These are phyloP conservation scores for Ardeotis arabs DNA, from an alignment of 2,113 vertebrate genomes.

Conservation along the genomic window DNA sequence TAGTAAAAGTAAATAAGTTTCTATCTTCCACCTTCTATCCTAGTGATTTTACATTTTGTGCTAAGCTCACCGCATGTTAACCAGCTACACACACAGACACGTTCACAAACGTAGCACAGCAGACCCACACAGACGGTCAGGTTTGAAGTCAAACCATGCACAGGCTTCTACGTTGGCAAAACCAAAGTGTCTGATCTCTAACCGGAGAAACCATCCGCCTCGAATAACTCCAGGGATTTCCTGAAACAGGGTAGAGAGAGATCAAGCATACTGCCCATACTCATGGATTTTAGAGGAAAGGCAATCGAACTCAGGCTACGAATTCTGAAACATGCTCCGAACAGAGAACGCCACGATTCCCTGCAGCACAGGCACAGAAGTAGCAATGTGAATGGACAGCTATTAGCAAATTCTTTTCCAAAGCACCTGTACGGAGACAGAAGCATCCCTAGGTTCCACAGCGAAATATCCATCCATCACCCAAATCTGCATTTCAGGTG, in stretches of 20 bases:
- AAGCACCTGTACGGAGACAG: background rate
- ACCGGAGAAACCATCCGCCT: background rate
- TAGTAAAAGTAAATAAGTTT: background rate
- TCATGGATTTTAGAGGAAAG: background rate
- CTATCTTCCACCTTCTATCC: background rate
- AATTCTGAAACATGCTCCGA: too few relatives aligned
- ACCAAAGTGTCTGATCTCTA: background rate
- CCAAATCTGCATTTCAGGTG: too few relatives aligned
- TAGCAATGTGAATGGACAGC: background rate
- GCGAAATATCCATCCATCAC: background rate
- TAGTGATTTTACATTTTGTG: background rate
- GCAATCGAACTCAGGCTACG: too few relatives aligned
- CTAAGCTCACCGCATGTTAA: background rate
- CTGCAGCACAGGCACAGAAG: background rate
- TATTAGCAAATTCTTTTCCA: background rate
- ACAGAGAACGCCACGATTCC: accelerated
- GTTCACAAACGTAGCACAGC: background rate
- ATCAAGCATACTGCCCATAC: too few relatives aligned
- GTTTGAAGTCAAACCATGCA: background rate
- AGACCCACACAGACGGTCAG: accelerated
- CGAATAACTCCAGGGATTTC: background rate
- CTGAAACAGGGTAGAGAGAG: background rate
- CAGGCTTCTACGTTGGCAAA: background rate
- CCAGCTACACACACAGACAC: too few relatives aligned
- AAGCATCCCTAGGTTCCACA: background rate